Conservation (phyloP, 2,797 vertebrate genomes). For the Poecilia picta region DNA sequence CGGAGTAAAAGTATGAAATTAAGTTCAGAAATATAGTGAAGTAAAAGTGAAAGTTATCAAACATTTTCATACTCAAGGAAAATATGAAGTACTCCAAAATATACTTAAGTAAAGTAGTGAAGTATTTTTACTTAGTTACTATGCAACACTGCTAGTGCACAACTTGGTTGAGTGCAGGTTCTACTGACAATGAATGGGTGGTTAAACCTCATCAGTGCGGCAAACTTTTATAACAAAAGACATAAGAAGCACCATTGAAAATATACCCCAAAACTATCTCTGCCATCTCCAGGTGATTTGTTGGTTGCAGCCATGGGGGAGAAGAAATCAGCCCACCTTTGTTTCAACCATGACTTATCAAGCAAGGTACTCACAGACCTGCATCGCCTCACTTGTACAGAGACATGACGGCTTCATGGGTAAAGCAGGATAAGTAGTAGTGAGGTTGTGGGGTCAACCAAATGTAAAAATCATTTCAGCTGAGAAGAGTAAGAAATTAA, state of each 20-base stretch:
- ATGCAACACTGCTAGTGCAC: too few relatives aligned
- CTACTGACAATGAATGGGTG: not conserved
- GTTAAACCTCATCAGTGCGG: not conserved
- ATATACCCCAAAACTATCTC: not conserved
- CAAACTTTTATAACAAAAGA: not conserved
- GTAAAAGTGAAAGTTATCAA: too few relatives aligned
- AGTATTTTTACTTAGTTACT: too few relatives aligned
- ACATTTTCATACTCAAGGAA: too few relatives aligned
- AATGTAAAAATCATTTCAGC: not conserved
- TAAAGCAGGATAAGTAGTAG: not conserved
- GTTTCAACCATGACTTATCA: not conserved
- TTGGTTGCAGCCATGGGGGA: not conserved
- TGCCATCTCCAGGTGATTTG: not conserved
- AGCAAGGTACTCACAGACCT: not conserved
- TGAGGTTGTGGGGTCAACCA: not conserved
- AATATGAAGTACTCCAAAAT: too few relatives aligned
- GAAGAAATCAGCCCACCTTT: not conserved
- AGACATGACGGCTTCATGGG: not conserved
- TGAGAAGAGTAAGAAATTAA: not conserved
- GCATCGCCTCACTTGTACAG: not conserved
- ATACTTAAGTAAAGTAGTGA: too few relatives aligned
- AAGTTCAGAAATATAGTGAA: too few relatives aligned
- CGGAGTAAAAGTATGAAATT: too few relatives aligned
- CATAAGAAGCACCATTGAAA: not conserved
- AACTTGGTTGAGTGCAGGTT: not conserved